Conservation (phyloP, 64 coral and sea anemone species). For the Actinia tenebrosa region DNA sequence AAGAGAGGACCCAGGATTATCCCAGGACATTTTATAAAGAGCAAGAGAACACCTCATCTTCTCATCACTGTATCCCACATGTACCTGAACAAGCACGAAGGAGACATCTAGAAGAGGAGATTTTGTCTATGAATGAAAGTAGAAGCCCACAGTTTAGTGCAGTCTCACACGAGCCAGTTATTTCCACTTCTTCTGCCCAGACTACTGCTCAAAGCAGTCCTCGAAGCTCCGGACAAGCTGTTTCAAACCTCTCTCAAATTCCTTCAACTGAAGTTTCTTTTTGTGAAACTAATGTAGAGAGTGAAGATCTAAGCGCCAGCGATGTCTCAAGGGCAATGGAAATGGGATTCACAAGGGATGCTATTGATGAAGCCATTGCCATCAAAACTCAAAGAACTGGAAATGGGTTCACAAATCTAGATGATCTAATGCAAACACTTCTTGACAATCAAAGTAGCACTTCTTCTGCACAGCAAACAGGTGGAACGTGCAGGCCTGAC, state of each 20-base stretch:
- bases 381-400: slow-evolving; percentile 39
- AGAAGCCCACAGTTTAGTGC: neutral
- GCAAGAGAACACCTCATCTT: neutral
- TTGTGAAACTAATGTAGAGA: neutral
- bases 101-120: neutral
- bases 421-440: slow-evolving; percentile 65
- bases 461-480: neutral
- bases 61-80: neutral
- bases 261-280: slow-evolving; percentile 1
- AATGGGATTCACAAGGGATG: slow-evolving; percentile 62
- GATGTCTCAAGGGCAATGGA: slow-evolving; percentile 38
- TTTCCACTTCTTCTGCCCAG: neutral
- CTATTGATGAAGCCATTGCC: slow-evolving; percentile 57
- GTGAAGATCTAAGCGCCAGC: slow-evolving; percentile 7
- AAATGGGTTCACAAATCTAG: slow-evolving; percentile 29
- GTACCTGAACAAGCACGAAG: neutral
- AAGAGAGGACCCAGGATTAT: neutral
- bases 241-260: neutral
- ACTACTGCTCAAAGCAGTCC: neutral
- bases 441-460: slow-evolving; percentile 29
- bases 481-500: neutral
- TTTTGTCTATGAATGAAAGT: neutral
- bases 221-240: neutral
- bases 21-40: neutral
- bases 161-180: neutral